These are phyloP conservation scores for Lasioglossum morio DNA, from an alignment of 2,888 invertebrate genomes.

Conservation along the genomic window DNA sequence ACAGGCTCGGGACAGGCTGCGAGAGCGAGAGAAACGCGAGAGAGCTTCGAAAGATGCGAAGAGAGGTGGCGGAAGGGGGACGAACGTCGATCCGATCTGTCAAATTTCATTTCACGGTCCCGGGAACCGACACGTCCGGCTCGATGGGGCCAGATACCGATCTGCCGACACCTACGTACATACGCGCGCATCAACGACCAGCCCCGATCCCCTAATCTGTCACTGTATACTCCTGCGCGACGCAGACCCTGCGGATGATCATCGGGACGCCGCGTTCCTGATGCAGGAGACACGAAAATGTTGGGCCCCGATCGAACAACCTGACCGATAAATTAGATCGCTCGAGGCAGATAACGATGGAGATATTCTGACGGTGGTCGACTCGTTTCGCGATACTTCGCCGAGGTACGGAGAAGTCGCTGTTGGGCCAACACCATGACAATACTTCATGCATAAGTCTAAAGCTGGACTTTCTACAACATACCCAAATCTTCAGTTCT, in stretches of 20 bases:
- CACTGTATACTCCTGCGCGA: conserved; percentile 25
- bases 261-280: neutral
- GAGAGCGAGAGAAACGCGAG: neutral
- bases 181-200: conserved; percentile 12
- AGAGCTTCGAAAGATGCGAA: conserved; percentile 12
- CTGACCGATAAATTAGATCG: conserved; percentile 1
- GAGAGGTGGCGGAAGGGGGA: conserved; percentile 43
- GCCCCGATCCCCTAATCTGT: conserved; percentile 50
- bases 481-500: too few relatives aligned
- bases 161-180: conserved; percentile 73
- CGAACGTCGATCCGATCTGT: conserved; percentile 81
- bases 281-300: conserved; percentile 36
- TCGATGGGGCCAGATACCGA: conserved; percentile 71
- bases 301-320: conserved; percentile 8
- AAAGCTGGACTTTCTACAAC: neutral
- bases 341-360: neutral
- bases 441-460: neutral
- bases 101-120: conserved; percentile 84
- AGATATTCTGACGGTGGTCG: neutral
- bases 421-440: neutral
- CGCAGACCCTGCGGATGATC: conserved; percentile 31
- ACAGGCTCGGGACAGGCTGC: neutral
- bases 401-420: neutral
- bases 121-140: conserved; percentile 72
- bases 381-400: neutral